These are phyloP conservation scores for Bradysia coprophila DNA, from an alignment of 1,140 invertebrate species.

Conservation along the genomic window DNA sequence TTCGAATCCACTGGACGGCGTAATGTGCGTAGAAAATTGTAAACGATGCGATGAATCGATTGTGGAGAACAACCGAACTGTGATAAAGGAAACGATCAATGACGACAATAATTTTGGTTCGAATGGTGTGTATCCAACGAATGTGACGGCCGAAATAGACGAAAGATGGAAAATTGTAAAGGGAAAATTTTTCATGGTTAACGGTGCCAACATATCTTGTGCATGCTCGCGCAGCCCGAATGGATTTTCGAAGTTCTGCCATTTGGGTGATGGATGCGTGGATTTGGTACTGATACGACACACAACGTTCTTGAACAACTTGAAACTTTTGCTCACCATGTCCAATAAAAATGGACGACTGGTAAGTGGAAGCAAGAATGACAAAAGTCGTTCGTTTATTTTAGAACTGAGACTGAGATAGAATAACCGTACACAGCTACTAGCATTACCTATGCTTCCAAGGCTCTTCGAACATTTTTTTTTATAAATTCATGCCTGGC, in stretches of 20 bases:
- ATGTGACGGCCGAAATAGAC: background rate
- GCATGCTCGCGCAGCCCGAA: constrained; percentile 51
- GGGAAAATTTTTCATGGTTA: constrained; percentile 61
- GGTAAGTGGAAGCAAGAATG: no score
- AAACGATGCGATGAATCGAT: background rate
- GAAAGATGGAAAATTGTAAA: constrained; percentile 37
- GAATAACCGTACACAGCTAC: no score
- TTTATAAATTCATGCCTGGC: background rate
- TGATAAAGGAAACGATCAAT: background rate
- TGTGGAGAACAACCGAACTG: background rate
- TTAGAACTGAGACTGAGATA: no score
- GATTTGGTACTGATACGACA: constrained; percentile 60
- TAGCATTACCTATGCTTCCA: no score
- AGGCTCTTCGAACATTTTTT: background rate
- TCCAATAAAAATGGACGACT: constrained; percentile 35
- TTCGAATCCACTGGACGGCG: background rate
- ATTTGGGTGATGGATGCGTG: constrained; percentile 63
- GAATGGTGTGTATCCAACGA: background rate
- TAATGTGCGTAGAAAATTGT: constrained; percentile 1
- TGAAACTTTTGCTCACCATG: constrained; percentile 45
- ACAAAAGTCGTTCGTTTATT: no score
- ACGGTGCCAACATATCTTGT: constrained; percentile 61
- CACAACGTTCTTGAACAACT: constrained; percentile 52
- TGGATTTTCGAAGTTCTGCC: constrained; percentile 60
- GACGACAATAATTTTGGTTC: background rate